Evolutionary conservation across 2,888 invertebrate genomes (phyloP).

Genomic region (Theodoxus fluviatilis): DNA sequence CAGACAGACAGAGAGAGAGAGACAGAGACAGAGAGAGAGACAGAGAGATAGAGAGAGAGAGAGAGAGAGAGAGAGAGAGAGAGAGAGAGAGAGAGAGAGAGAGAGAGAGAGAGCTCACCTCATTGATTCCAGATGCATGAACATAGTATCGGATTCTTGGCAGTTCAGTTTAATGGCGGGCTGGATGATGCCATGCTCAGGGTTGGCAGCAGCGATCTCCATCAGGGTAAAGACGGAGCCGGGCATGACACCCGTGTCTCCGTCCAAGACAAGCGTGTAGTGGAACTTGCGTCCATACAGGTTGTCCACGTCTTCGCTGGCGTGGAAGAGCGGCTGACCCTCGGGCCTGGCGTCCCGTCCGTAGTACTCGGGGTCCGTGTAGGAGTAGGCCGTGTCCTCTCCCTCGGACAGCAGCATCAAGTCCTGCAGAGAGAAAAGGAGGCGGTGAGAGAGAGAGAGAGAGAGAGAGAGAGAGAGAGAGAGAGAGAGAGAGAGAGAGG

Average conservation of each 20-base stretch:
- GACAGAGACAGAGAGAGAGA: no score
- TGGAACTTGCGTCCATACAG: conserved; percentile 50
- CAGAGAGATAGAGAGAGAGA: no score
- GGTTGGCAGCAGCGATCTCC: conserved; percentile 52
- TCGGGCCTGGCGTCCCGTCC: conserved; percentile 43
- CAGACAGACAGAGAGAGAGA: no score
- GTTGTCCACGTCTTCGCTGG: conserved; percentile 51
- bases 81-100: no score
- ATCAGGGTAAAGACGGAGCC: conserved; percentile 48
- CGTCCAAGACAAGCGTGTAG: conserved; percentile 55
- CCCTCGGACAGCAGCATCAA: conserved; percentile 56
- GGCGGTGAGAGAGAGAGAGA: no score
- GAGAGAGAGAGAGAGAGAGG: no score
- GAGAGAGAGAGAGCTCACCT: no score
- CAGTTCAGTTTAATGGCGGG: conserved; percentile 53
- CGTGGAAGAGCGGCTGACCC: conserved; percentile 51
- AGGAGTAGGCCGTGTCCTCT: conserved; percentile 47
- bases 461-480: no score
- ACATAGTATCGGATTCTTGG: conserved; percentile 46
- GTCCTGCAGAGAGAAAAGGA: no score
- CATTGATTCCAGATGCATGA: conserved; percentile 55
- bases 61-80: no score
- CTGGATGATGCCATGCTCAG: conserved; percentile 54
- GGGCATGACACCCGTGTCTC: conserved; percentile 50
- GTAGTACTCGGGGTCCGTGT: conserved; percentile 48